These are phyloP conservation scores for Amorpha juglandis DNA, from an alignment of 2,888 invertebrate species.

Conservation along the genomic window DNA sequence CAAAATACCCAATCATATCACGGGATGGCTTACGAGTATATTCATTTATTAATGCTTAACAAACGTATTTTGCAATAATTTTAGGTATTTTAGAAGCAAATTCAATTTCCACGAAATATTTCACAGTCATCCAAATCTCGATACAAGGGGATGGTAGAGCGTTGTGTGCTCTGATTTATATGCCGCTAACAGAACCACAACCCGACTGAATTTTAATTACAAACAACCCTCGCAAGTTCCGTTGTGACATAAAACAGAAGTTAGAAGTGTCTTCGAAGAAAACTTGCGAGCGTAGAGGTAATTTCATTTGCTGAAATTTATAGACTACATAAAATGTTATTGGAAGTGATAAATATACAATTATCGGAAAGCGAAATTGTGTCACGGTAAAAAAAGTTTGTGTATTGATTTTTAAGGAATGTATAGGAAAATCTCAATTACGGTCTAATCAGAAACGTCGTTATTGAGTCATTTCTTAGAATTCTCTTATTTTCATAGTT, in stretches of 20 bases:
- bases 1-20: no score
- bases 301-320: conserved; percentile 1
- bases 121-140: conserved; percentile 21
- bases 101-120: conserved; percentile 16
- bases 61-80: no score
- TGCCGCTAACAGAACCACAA: conserved; percentile 60
- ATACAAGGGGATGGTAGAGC: conserved; percentile 26
- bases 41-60: no score
- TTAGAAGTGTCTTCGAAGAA: conserved; percentile 5
- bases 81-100: neutral
- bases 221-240: conserved; percentile 51
- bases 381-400: no score
- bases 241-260: conserved; percentile 33
- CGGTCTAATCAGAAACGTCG: no score
- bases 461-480: no score
- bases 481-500: no score
- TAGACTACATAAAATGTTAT: neutral
- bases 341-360: neutral
- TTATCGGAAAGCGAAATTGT: neutral
- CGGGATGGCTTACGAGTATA: no score
- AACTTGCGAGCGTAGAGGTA: neutral
- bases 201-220: conserved; percentile 69
- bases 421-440: no score
- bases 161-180: conserved; percentile 60
- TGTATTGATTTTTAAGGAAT: neutral